Evolutionary conservation across 2,888 invertebrate genomes (phyloP).

Genomic region (Pyrgus malvae): DNA sequence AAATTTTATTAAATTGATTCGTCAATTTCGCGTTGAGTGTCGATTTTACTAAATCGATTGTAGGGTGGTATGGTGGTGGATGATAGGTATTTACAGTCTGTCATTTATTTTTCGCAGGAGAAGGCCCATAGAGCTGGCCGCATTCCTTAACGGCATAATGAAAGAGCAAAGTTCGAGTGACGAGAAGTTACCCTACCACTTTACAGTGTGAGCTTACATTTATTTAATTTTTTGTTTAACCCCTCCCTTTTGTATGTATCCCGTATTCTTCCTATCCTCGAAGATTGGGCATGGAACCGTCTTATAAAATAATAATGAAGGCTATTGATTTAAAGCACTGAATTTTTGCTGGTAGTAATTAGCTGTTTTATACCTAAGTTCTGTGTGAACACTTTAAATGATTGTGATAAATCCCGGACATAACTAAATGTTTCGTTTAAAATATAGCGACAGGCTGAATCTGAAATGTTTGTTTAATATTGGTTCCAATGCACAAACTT

Average conservation of each 20-base stretch:
- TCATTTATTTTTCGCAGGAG: slow-evolving; percentile 77
- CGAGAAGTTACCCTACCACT: slow-evolving; percentile 81
- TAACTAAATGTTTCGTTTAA: no score
- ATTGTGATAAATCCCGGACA: no score
- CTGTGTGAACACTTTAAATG: no score
- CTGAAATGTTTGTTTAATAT: neutral
- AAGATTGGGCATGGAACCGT: slow-evolving; percentile 8
- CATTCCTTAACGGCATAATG: slow-evolving; percentile 78
- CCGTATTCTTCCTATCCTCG: neutral
- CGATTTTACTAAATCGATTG: no score
- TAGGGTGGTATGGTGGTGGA: no score
- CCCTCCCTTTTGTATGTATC: slow-evolving; percentile 22
- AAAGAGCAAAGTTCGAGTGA: slow-evolving; percentile 65
- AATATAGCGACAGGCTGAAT: no score
- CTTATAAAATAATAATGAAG: no score
- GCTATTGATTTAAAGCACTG: no score
- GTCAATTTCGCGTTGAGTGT: no score
- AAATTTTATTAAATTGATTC: no score
- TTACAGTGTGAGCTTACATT: slow-evolving; percentile 80
- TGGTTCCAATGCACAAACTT: neutral
- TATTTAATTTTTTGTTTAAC: slow-evolving; percentile 48
- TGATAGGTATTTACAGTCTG: slow-evolving; percentile 38
- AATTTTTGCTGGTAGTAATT: no score
- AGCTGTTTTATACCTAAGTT: no score
- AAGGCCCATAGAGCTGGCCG: slow-evolving; percentile 78